Evolutionary conservation across 1,140 invertebrate species (phyloP).

Genomic region (Goniozus legneri): DNA sequence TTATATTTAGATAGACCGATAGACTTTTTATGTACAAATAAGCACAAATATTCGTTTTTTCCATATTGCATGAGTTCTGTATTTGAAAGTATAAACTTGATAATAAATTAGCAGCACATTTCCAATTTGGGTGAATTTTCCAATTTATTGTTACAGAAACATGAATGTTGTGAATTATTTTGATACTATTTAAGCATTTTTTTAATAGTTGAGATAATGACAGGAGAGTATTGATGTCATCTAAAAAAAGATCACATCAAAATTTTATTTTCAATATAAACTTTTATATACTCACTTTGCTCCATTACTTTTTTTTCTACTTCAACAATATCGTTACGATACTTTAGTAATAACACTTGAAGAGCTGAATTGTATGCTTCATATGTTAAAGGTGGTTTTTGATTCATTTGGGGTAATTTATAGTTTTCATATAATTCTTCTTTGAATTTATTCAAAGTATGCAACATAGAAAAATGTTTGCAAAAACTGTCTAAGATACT

Average conservation of each 20-base stretch:
- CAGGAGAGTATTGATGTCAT: conserved; percentile 45
- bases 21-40: conserved; percentile 53
- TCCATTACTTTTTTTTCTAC: conserved; percentile 41
- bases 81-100: conserved; percentile 49
- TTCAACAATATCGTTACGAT: conserved; percentile 35
- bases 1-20: conserved; percentile 54
- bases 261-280: conserved; percentile 11
- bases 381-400: conserved; percentile 42
- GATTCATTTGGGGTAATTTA: conserved; percentile 10
- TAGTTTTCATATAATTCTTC: conserved; percentile 26
- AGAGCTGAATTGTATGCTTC: conserved; percentile 43
- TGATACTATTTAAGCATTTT: conserved; percentile 40
- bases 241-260: conserved; percentile 22
- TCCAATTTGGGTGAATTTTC: conserved; percentile 36
- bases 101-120: conserved; percentile 47
- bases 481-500: conserved; percentile 39
- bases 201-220: conserved; percentile 42
- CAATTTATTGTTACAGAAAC: conserved; percentile 41
- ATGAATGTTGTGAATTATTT: conserved; percentile 51
- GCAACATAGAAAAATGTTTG: conserved; percentile 42
- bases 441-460: conserved; percentile 39
- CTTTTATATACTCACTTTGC: conserved; percentile 34
- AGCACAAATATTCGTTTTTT: conserved; percentile 51
- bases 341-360: conserved; percentile 28
- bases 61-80: conserved; percentile 42